Evolutionary conservation across 2,797 vertebrate genomes (phyloP).

Genomic region (Sylvilagus floridanus): DNA sequence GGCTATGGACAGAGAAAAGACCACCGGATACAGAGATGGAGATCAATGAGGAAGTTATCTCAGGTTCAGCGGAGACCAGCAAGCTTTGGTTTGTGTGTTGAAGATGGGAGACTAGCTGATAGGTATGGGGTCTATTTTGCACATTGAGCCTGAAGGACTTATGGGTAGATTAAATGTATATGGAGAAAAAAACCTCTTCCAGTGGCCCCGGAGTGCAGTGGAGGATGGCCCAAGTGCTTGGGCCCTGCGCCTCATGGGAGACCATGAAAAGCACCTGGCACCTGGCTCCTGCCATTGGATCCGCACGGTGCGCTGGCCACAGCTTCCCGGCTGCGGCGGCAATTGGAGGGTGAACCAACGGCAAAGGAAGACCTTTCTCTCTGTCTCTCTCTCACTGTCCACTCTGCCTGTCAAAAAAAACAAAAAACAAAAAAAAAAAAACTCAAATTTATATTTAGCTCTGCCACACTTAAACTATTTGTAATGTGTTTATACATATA

Average conservation of each 20-base stretch:
- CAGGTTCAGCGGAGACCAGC: neutral
- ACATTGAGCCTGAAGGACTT: neutral
- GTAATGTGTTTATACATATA: neutral
- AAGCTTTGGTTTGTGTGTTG: neutral
- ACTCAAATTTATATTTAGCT: neutral
- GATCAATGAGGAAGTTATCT: neutral
- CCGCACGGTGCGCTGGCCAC: too few species aligned
- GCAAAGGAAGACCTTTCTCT: too few species aligned
- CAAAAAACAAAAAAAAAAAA: constrained; percentile 35
- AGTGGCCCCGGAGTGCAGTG: too few species aligned
- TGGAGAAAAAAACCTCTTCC: neutral
- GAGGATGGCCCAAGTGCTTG: too few species aligned
- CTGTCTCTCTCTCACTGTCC: too few species aligned
- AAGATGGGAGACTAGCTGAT: neutral
- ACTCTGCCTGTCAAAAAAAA: too few species aligned
- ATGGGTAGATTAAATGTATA: neutral
- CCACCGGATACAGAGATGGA: neutral
- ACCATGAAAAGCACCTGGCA: too few species aligned
- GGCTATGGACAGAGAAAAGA: neutral
- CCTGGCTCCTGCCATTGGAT: too few species aligned
- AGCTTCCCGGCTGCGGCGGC: too few species aligned
- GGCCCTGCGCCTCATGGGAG: too few species aligned
- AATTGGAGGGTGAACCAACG: too few species aligned
- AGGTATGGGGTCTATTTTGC: neutral
- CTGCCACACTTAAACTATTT: neutral